Percentiles rank a stretch among this genome's conserved stretches.
phyloP scores from a whole-genome alignment of 2,888 invertebrate species.

The Microdon myrmicae region DNA sequence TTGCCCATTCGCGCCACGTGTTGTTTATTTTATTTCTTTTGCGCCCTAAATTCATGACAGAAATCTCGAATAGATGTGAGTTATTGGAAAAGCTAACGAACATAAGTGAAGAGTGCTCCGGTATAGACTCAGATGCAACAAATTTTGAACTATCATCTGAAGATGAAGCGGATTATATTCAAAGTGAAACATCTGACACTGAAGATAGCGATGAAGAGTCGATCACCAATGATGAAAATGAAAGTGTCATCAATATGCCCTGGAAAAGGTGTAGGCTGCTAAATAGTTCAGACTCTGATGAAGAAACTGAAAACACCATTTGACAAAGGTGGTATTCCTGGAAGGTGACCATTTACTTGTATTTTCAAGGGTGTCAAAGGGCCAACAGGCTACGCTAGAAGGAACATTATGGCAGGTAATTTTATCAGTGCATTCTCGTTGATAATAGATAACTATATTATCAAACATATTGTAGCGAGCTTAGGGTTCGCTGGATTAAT shows the following conservation, averaged over 20 bases:
- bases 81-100: slow-evolving; percentile 19
- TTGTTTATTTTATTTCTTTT: slow-evolving; percentile 9
- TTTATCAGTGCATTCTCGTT: too few species aligned
- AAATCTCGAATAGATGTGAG: slow-evolving; percentile 12
- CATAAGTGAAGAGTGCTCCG: slow-evolving; percentile 22
- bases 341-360: too few species aligned
- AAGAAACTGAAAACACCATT: slow-evolving; percentile 22
- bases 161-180: slow-evolving; percentile 20
- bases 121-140: slow-evolving; percentile 26
- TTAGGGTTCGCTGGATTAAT: too few species aligned
- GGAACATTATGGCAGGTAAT: too few species aligned
- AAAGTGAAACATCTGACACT: slow-evolving; percentile 26
- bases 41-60: slow-evolving; percentile 16
- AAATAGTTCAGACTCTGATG: slow-evolving; percentile 11
- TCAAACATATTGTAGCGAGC: too few species aligned
- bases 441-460: too few species aligned
- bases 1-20: too few species aligned
- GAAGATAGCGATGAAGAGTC: slow-evolving; percentile 27
- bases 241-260: slow-evolving; percentile 14
- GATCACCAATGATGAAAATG: slow-evolving; percentile 18
- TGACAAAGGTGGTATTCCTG: slow-evolving; percentile 18
- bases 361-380: slow-evolving; percentile 19
- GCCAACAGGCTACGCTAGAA: too few species aligned
- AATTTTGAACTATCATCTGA: slow-evolving; percentile 22
- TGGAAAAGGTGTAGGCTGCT: slow-evolving; percentile 15